phyloP scores from a whole-genome alignment of 2,797 vertebrate genomes.

The Carcharodon carcharias region DNA sequence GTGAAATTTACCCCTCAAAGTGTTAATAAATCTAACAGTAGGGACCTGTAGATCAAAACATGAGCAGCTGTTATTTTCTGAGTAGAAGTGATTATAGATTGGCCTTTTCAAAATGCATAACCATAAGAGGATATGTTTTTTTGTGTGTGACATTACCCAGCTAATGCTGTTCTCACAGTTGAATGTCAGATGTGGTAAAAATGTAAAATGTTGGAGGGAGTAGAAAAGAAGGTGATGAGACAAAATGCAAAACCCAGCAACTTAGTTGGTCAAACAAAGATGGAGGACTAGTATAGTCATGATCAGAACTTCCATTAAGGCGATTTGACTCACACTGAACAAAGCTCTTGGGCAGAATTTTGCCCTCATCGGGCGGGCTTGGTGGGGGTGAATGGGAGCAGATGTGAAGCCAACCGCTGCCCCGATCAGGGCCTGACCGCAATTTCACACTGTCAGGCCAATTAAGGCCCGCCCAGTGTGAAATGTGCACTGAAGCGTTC shows the following conservation, averaged over 20 bases:
- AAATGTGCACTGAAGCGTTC: no score
- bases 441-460: no score
- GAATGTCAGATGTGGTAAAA: background rate
- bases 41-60: background rate
- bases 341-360: no score
- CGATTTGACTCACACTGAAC: background rate
- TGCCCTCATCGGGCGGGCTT: no score
- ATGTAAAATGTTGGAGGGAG: background rate
- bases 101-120: slow-evolving; percentile 36
- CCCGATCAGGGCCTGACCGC: no score
- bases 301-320: background rate
- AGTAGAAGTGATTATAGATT: slow-evolving; percentile 21
- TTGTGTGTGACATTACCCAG: background rate
- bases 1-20: background rate
- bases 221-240: background rate
- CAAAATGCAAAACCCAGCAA: background rate
- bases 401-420: no score
- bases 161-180: slow-evolving; percentile 12
- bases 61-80: slow-evolving; percentile 23
- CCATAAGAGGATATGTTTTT: background rate
- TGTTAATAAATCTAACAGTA: slow-evolving; percentile 26
- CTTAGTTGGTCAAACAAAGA: background rate
- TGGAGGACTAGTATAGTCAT: background rate
- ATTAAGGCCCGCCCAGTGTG: no score
- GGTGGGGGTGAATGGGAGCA: no score